These are phyloP conservation scores for Carterocephalus palaemon DNA, from an alignment of 2,888 invertebrate genomes.

Conservation along the genomic window DNA sequence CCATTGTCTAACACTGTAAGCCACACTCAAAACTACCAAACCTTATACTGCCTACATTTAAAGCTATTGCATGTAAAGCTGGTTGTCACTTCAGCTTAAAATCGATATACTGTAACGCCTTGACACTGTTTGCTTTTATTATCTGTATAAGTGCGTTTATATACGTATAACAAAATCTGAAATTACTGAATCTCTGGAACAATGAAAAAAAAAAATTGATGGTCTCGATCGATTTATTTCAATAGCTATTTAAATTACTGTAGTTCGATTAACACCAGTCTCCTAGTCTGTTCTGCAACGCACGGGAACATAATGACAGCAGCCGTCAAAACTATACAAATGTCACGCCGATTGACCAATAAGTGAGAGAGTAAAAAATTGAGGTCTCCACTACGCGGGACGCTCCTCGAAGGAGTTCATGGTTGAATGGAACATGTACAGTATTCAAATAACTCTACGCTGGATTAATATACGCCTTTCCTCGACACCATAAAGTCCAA, in stretches of 20 bases:
- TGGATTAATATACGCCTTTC: constrained; percentile 46
- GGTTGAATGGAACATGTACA: constrained; percentile 75
- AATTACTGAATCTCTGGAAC: constrained; percentile 1
- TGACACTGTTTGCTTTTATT: constrained; percentile 64
- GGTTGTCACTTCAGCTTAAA: constrained; percentile 57
- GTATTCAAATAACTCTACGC: constrained; percentile 45
- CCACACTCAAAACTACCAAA: constrained; percentile 15
- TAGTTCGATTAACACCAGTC: neutral
- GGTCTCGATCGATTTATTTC: neutral
- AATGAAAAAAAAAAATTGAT: no score
- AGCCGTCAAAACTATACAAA: constrained; percentile 69
- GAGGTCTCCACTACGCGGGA: constrained; percentile 72
- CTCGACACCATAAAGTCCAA: constrained; percentile 46
- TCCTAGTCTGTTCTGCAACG: constrained; percentile 2
- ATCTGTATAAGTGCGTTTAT: constrained; percentile 48
- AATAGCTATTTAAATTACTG: neutral
- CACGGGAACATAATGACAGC: constrained; percentile 38
- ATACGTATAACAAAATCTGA: constrained; percentile 5
- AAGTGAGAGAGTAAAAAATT: constrained; percentile 76
- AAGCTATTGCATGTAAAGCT: constrained; percentile 41
- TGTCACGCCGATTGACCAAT: constrained; percentile 74
- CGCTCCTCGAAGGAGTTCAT: constrained; percentile 76
- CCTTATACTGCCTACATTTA: constrained; percentile 17
- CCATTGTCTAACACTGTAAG: constrained; percentile 22
- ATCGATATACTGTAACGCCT: constrained; percentile 63